Evolutionary conservation across 1,140 invertebrate species (phyloP).

Genomic region (Drosophila melanogaster): Release_6_plus_ISO1_MT NT_033779.5:14662001-14662500

Average conservation of each 20-base stretch:
- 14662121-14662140: constrained; percentile 82
- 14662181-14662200: constrained; percentile 44
- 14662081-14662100: constrained; percentile 54
- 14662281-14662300: constrained; percentile 42
- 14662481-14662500: too few relatives aligned
- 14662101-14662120: constrained; percentile 77
- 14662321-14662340: constrained; percentile 28
- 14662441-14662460: constrained; percentile 17
- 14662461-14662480: background rate
- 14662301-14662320: constrained; percentile 22
- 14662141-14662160: constrained; percentile 81
- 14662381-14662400: constrained; percentile 38
- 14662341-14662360: constrained; percentile 43
- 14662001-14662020: constrained; percentile 24
- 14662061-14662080: constrained; percentile 36
- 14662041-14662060: constrained; percentile 35
- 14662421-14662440: constrained; percentile 28
- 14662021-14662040: background rate
- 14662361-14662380: constrained; percentile 63
- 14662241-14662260: constrained; percentile 61
- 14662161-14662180: constrained; percentile 74
- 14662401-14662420: constrained; percentile 8
- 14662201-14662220: constrained; percentile 26
- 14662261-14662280: constrained; percentile 64
- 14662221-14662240: constrained; percentile 40